These are phyloP conservation scores for Galerucella calmariensis DNA, from an alignment of 2,888 invertebrate genomes.

Conservation along the genomic window DNA sequence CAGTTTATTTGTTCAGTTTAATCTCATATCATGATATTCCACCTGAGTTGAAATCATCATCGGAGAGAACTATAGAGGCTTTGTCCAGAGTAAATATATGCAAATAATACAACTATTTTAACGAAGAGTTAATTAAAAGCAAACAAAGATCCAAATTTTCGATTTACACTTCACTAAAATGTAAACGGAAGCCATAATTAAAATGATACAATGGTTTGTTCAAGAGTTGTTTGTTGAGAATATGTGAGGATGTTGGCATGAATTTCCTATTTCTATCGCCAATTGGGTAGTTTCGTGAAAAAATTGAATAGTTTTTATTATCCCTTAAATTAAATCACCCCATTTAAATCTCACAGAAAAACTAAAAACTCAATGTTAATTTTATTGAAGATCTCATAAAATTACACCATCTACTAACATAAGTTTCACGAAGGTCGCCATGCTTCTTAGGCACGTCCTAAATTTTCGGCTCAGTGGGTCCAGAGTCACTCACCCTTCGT, in stretches of 20 bases:
- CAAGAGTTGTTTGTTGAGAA: constrained; percentile 6
- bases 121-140: constrained; percentile 34
- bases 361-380: neutral
- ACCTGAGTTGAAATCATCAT: constrained; percentile 24
- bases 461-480: constrained; percentile 20
- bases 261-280: neutral
- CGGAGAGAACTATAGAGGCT: neutral
- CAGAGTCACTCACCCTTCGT: constrained; percentile 21
- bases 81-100: constrained; percentile 27
- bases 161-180: constrained; percentile 37
- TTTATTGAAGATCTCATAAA: neutral
- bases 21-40: constrained; percentile 15
- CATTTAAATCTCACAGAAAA: too few species aligned
- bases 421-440: constrained; percentile 12
- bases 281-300: too few species aligned
- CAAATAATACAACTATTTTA: constrained; percentile 34
- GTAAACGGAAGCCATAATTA: constrained; percentile 34
- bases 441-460: constrained; percentile 21
- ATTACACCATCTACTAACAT: constrained; percentile 5
- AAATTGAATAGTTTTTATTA: too few species aligned
- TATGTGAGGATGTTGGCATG: neutral
- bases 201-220: constrained; percentile 32
- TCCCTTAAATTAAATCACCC: too few species aligned
- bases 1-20: constrained; percentile 2
- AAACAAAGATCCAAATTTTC: constrained; percentile 40